Conservation (phyloP, 2,888 invertebrate species). For the Lissonota sp. region DNA sequence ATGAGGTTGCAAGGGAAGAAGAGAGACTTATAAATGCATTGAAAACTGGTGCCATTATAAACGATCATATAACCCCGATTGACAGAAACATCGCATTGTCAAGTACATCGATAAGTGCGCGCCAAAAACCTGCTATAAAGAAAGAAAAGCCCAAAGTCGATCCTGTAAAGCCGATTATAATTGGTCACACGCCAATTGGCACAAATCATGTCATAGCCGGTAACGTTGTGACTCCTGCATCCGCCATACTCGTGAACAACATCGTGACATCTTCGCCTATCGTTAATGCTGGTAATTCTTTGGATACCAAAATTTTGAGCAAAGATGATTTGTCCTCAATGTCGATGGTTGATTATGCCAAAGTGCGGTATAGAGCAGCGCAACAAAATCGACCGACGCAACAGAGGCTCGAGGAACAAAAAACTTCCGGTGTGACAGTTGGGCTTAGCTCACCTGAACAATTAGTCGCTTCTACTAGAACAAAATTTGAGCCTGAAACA, state of each 20-base stretch:
- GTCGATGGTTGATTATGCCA: constrained; percentile 88
- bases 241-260: constrained; percentile 70
- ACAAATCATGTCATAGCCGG: constrained; percentile 1
- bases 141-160: constrained; percentile 80
- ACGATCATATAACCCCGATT: constrained; percentile 81
- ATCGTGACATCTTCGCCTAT: constrained; percentile 40
- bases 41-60: constrained; percentile 89
- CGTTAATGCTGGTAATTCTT: constrained; percentile 6
- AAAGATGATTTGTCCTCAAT: constrained; percentile 81
- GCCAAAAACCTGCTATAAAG: constrained; percentile 79
- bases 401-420: constrained; percentile 82
- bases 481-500: constrained; percentile 75
- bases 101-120: constrained; percentile 43
- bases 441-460: constrained; percentile 57
- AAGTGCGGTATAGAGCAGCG: constrained; percentile 86
- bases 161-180: constrained; percentile 76
- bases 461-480: constrained; percentile 74
- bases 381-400: constrained; percentile 83
- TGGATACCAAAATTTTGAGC: constrained; percentile 70
- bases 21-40: constrained; percentile 91
- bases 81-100: neutral
- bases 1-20: constrained; percentile 92
- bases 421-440: constrained; percentile 82
- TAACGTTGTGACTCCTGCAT: constrained; percentile 64
- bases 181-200: constrained; percentile 67